phyloP scores from a whole-genome alignment of 1,140 invertebrate genomes.

The Sarcophaga bullata region DNA sequence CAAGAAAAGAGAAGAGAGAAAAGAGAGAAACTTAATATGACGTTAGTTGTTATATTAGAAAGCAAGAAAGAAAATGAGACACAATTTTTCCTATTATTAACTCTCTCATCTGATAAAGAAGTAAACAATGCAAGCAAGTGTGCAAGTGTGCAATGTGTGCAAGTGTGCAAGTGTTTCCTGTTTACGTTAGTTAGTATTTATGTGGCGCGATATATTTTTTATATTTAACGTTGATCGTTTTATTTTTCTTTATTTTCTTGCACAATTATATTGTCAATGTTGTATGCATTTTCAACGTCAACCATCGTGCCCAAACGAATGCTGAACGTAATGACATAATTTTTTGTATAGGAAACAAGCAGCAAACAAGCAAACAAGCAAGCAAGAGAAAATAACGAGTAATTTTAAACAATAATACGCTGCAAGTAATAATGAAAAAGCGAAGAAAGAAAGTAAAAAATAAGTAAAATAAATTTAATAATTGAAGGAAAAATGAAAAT shows the following conservation, averaged over 20 bases:
- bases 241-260: slow-evolving; percentile 66
- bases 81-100: neutral
- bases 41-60: too few species aligned
- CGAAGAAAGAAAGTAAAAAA: neutral
- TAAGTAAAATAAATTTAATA: too few species aligned
- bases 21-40: too few species aligned
- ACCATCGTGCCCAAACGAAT: slow-evolving; percentile 52
- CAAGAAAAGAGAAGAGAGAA: neutral
- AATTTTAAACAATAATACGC: neutral
- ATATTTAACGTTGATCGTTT: slow-evolving; percentile 64
- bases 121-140: neutral
- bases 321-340: slow-evolving; percentile 62
- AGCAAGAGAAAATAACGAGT: neutral
- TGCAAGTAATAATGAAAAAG: neutral
- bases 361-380: neutral
- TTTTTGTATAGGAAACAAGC: slow-evolving; percentile 58
- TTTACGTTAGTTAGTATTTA: slow-evolving; percentile 38
- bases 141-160: neutral
- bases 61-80: too few species aligned
- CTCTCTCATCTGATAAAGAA: neutral
- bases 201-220: slow-evolving; percentile 65
- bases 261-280: slow-evolving; percentile 56
- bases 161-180: neutral
- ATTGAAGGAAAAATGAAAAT: too few species aligned
- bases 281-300: slow-evolving; percentile 58